Percentiles rank a stretch among this genome's conserved stretches.
Evolutionary conservation across 2,888 invertebrate genomes (phyloP).

Genomic region (Epistrophella euchroma): DNA sequence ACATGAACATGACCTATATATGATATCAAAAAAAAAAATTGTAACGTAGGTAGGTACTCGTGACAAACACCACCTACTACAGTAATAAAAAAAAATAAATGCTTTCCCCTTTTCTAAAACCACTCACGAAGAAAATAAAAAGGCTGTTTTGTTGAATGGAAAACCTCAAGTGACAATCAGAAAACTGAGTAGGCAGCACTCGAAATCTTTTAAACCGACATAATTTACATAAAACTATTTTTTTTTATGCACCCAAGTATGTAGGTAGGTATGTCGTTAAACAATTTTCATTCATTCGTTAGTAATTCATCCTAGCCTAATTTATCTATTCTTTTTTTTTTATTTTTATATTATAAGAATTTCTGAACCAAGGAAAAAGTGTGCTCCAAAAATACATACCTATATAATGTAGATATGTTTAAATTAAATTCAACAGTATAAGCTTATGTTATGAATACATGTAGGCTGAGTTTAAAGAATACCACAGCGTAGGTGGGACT

Average conservation of each 20-base stretch:
- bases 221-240: constrained; percentile 27
- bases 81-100: constrained; percentile 1
- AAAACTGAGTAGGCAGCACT: constrained; percentile 37
- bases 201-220: constrained; percentile 31
- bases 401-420: neutral
- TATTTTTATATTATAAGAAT: neutral
- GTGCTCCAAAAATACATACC: neutral
- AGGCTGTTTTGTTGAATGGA: neutral
- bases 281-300: constrained; percentile 18
- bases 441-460: constrained; percentile 3
- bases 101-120: neutral
- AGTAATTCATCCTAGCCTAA: constrained; percentile 25
- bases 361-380: neutral
- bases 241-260: neutral
- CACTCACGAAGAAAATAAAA: constrained; percentile 9
- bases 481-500: constrained; percentile 12
- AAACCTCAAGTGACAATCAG: constrained; percentile 20
- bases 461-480: constrained; percentile 7
- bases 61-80: neutral
- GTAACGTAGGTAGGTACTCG: neutral
- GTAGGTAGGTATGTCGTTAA: neutral
- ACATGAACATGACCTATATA: neutral
- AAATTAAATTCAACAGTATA: neutral
- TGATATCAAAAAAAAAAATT: neutral
- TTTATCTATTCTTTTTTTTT: neutral